A percentile compares a stretch with the other conserved stretches of the same genome.
These are phyloP conservation scores for Ctenochaetus hawaiiensis DNA, from an alignment of 2,797 vertebrate genomes.

Conservation along the genomic window DNA sequence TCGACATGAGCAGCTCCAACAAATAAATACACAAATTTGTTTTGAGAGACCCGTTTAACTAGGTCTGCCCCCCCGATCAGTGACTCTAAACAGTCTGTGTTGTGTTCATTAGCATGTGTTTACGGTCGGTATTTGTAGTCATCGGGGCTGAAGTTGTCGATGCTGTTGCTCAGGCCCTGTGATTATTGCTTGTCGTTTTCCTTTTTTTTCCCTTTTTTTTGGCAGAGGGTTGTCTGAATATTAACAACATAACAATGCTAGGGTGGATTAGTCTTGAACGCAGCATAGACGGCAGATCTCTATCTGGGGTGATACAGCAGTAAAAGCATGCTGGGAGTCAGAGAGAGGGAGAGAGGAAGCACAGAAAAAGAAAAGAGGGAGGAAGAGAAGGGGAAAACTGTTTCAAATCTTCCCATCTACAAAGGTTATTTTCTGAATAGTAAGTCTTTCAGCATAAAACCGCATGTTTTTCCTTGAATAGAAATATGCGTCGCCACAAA, in stretches of 20 bases:
- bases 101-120: conserved; percentile 72
- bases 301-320: conserved; percentile 72
- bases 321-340: conserved; percentile 66
- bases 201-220: conserved; percentile 31
- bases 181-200: conserved; percentile 65
- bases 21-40: conserved; percentile 66
- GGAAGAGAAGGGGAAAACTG: conserved; percentile 47
- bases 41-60: conserved; percentile 48
- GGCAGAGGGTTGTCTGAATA: conserved; percentile 70
- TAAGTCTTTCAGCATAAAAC: conserved; percentile 82
- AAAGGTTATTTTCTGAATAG: conserved; percentile 84
- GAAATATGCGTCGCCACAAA: conserved; percentile 85
- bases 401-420: conserved; percentile 83
- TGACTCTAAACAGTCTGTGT: conserved; percentile 55
- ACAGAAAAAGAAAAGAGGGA: conserved; percentile 25
- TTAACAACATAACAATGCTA: conserved; percentile 75
- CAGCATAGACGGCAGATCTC: conserved; percentile 66
- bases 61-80: conserved; percentile 34
- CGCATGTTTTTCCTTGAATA: conserved; percentile 83
- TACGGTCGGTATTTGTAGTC: conserved; percentile 63
- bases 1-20: conserved; percentile 34
- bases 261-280: conserved; percentile 78
- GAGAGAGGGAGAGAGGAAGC: conserved; percentile 52
- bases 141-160: conserved; percentile 51
- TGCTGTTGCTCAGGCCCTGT: conserved; percentile 66